These are phyloP conservation scores for Unio pictorum DNA, from an alignment of 2,888 invertebrate genomes.

Conservation along the genomic window DNA sequence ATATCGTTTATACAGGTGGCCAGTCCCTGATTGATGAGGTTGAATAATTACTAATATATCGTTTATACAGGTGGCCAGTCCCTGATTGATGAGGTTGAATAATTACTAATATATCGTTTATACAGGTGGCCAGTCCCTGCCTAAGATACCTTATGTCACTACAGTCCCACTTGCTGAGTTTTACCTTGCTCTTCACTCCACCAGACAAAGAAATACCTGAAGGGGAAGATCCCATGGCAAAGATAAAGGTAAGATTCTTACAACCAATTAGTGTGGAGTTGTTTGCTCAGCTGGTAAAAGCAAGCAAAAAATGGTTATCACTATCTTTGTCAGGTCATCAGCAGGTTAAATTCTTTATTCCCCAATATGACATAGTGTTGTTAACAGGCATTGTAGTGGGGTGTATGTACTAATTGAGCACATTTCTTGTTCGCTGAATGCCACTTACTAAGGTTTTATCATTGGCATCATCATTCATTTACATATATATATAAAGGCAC, in stretches of 20 bases:
- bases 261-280: neutral
- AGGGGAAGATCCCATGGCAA: conserved; percentile 5
- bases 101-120: neutral
- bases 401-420: too few relatives aligned
- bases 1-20: conserved; percentile 13
- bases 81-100: conserved; percentile 2
- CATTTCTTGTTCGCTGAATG: too few relatives aligned
- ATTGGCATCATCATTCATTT: too few relatives aligned
- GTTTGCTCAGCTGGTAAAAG: neutral
- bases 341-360: too few relatives aligned
- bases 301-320: too few relatives aligned
- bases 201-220: conserved; percentile 17
- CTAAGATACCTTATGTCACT: conserved; percentile 66
- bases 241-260: neutral
- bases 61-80: conserved; percentile 12
- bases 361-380: too few relatives aligned
- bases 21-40: conserved; percentile 2
- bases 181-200: conserved; percentile 50
- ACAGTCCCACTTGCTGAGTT: conserved; percentile 64
- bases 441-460: too few relatives aligned
- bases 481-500: too few relatives aligned
- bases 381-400: too few relatives aligned
- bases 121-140: conserved; percentile 59
- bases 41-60: neutral
- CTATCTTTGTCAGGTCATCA: too few relatives aligned